Conservation (phyloP, 2,888 invertebrate species). For the Epinotia brunnichana region DNA sequence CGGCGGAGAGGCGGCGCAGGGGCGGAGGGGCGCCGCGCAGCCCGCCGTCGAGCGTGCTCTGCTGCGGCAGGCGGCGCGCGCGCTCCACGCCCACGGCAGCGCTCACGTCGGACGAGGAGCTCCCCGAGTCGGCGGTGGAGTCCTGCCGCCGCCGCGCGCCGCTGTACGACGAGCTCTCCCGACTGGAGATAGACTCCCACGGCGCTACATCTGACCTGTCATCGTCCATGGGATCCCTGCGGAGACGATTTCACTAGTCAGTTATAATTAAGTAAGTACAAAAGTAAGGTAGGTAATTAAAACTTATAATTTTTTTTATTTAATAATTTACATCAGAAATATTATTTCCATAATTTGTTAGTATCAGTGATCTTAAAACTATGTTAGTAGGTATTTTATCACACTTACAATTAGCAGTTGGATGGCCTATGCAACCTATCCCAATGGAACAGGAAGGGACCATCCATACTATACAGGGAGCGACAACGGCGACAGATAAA, state of each 20-base stretch:
- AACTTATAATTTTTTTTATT: no score
- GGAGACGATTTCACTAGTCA: slow-evolving; percentile 44
- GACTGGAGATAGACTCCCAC: slow-evolving; percentile 58
- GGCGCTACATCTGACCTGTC: slow-evolving; percentile 72
- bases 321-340: no score
- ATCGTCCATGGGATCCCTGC: slow-evolving; percentile 72
- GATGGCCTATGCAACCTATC: no score
- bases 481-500: no score
- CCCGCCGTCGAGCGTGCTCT: slow-evolving; percentile 87
- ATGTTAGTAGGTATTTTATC: no score
- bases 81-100: slow-evolving; percentile 79
- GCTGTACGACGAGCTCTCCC: slow-evolving; percentile 62
- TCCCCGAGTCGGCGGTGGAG: slow-evolving; percentile 87
- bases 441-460: no score
- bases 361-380: no score
- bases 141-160: slow-evolving; percentile 84
- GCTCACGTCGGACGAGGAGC: slow-evolving; percentile 90
- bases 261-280: slow-evolving; percentile 32
- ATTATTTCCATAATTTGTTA: no score
- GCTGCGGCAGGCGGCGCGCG: slow-evolving; percentile 86
- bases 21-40: slow-evolving; percentile 80
- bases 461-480: no score
- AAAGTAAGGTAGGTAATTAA: no score
- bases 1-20: slow-evolving; percentile 75
- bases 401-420: no score